Percentiles rank a stretch among this genome's conserved stretches.
Conservation (phyloP, 2,888 invertebrate species). For the Spodoptera exigua region DNA sequence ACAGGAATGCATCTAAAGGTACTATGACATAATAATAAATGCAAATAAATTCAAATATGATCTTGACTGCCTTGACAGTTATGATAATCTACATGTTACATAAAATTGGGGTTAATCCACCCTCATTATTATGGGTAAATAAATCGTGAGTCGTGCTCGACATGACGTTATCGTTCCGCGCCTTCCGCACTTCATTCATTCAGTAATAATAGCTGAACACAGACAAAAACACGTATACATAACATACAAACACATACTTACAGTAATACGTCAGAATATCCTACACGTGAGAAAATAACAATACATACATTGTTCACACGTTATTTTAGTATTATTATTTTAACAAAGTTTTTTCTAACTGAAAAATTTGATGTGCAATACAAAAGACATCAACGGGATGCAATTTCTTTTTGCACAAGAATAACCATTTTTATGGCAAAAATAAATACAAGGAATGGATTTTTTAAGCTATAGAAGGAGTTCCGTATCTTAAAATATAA, state of each 20-base stretch:
- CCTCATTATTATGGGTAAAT: slow-evolving; percentile 26
- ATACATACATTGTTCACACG: slow-evolving; percentile 40
- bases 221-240: slow-evolving; percentile 27
- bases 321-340: slow-evolving; percentile 11
- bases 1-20: slow-evolving; percentile 4
- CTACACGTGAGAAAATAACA: slow-evolving; percentile 38
- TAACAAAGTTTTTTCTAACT: not conserved
- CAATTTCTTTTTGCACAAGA: not conserved
- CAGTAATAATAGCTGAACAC: slow-evolving; percentile 48
- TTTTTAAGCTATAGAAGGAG: too few relatives aligned
- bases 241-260: slow-evolving; percentile 15
- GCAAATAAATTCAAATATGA: slow-evolving; percentile 6
- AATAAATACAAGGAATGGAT: too few relatives aligned
- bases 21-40: slow-evolving; percentile 19
- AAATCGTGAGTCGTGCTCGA: slow-evolving; percentile 50
- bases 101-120: slow-evolving; percentile 46
- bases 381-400: slow-evolving; percentile 65
- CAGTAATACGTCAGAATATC: slow-evolving; percentile 11
- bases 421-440: too few relatives aligned
- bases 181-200: slow-evolving; percentile 71
- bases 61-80: slow-evolving; percentile 17
- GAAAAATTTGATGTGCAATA: slow-evolving; percentile 27
- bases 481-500: too few relatives aligned
- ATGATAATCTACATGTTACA: slow-evolving; percentile 20
- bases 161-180: slow-evolving; percentile 57